Base-by-base conservation (phyloP, 2,888 invertebrate genomes). In the Galerucella calmariensis region DNA sequence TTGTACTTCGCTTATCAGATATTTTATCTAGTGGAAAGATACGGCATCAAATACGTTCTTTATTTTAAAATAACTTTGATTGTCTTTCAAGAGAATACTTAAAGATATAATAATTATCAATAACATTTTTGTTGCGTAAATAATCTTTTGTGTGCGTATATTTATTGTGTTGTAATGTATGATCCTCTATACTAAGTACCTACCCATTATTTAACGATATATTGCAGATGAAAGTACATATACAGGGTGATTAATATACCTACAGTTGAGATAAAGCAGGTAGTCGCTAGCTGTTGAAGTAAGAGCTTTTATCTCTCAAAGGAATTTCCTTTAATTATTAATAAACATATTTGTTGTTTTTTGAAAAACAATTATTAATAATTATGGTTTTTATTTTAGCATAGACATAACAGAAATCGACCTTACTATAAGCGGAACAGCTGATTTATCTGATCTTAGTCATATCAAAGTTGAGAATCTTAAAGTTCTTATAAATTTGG, bases 341-440 rank as follows among this genome's bases (percentile, higher is more conserved):
- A 11, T 68, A 35, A 53, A 35, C 58, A 48, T 51, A 14, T n/a
- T 51, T 59, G 0, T 16, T 12, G 24, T 11, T 59, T 59, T 20
- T 6, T 24, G 11, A 20, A 10, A 8, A 16, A n/a, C 16, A 20
- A 11, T 24, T 59, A 51, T n/a, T 51, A 12, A 14, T n/a, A n/a
- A 51, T n/a, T 10, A 65, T 10, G 9, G 46, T 24, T 44, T 61
- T 46, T 69, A 46, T 69, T 69, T 59, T 61, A 69, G 69, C 51
- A 24, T 69, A 24, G 61, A 70, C 10, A n/a, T 70, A 2, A 44
- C 11, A 11, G 63, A 27, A 27, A 20, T 63, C 12, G 11, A 27
- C 2, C 63, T 70, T 10, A 20, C 35, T 53, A 56, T 70, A 56
- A 56, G 14, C 20, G 70, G 65, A 56, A 24, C 6, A 41, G 41